Evolutionary conservation across 2,113 vertebrate genomes (phyloP).

Genomic region (Dipodomys merriami): DNA sequence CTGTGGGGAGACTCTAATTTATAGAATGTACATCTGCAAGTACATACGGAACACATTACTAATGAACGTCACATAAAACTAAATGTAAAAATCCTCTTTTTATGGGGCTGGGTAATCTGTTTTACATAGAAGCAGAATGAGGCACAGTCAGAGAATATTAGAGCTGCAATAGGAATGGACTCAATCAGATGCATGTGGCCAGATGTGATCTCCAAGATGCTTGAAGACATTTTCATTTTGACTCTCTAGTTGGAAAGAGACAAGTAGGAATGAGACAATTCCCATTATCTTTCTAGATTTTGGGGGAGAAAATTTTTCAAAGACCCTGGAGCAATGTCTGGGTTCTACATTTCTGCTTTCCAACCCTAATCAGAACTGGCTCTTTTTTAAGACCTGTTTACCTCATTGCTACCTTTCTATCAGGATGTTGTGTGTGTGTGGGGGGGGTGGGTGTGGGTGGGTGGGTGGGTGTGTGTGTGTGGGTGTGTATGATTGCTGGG

Average conservation of each 20-base stretch:
- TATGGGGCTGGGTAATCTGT: constrained; percentile 3
- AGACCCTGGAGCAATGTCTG: background rate
- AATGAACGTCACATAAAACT: constrained; percentile 32
- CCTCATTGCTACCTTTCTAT: background rate
- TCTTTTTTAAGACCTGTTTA: fast-evolving
- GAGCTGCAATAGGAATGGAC: background rate
- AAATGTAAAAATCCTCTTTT: constrained; percentile 59
- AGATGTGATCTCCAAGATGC: background rate
- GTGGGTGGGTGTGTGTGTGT: too few species aligned
- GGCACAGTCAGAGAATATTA: background rate
- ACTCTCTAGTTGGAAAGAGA: background rate
- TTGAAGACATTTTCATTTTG: background rate
- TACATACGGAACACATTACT: constrained; percentile 44
- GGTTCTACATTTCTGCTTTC: background rate
- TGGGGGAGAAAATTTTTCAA: background rate
- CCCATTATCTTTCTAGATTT: background rate
- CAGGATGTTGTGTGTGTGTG: too few species aligned
- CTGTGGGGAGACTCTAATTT: background rate
- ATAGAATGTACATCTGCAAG: constrained; percentile 31
- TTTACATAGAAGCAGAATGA: constrained; percentile 36
- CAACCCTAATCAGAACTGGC: background rate
- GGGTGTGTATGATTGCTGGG: too few species aligned
- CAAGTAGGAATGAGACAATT: background rate
- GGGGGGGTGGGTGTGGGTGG: too few species aligned
- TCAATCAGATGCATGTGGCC: background rate